Percentiles rank a stretch among this genome's conserved stretches.
Evolutionary conservation across 2,888 invertebrate genomes (phyloP).

Genomic region (Acrocera orbiculus): DNA sequence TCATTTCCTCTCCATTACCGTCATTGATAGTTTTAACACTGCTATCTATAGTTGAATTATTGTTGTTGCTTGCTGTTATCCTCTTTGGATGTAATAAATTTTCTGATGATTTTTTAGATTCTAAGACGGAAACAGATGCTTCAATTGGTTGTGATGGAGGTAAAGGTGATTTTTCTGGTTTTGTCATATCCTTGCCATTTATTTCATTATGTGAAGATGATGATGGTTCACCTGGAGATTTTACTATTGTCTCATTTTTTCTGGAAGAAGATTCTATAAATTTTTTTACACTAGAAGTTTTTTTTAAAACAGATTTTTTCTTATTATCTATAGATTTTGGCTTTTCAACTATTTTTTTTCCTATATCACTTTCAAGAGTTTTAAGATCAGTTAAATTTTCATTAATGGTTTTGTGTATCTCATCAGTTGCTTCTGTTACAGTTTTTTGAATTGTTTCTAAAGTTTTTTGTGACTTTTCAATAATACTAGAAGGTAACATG

Average conservation of each 20-base stretch:
- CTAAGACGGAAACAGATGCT: constrained; percentile 26
- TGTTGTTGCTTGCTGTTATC: constrained; percentile 9
- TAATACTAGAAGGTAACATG: constrained; percentile 17
- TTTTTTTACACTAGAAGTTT: no score
- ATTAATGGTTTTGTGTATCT: constrained; percentile 27
- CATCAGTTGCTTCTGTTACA: constrained; percentile 24
- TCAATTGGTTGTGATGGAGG: constrained; percentile 27
- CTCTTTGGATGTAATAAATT: constrained; percentile 6
- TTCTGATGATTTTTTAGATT: constrained; percentile 10
- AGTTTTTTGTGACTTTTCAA: constrained; percentile 24
- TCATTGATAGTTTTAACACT: constrained; percentile 4
- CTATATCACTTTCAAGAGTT: constrained; percentile 23
- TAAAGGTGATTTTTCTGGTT: constrained; percentile 18
- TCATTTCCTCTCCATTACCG: constrained; percentile 13
- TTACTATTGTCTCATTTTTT: no score
- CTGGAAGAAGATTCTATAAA: no score
- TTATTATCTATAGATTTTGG: background rate
- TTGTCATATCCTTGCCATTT: background rate
- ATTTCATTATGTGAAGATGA: background rate
- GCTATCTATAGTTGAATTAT: constrained; percentile 3
- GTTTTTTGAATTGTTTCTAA: constrained; percentile 25
- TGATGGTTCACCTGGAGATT: no score
- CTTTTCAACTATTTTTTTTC: constrained; percentile 15
- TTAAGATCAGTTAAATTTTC: constrained; percentile 27
- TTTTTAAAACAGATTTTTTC: no score